Conservation (phyloP, 2,113 vertebrate species). For the Ptilonorhynchus violaceus region DNA sequence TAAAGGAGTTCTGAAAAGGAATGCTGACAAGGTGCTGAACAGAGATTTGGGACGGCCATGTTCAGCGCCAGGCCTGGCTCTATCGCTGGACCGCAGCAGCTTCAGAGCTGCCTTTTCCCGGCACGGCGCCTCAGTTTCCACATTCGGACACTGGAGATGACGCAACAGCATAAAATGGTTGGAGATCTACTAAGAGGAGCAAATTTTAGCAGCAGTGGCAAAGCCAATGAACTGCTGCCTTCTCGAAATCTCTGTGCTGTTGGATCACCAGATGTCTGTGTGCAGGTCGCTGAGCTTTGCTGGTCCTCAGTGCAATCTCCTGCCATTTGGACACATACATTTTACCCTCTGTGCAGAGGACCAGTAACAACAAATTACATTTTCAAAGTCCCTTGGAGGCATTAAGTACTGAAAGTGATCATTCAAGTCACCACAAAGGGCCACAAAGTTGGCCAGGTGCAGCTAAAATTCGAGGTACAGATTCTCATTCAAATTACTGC, state of each 20-base stretch:
- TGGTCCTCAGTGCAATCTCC: background rate
- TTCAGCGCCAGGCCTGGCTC: background rate
- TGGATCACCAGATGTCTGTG: background rate
- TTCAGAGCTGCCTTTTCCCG: background rate
- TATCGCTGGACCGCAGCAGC: rapidly evolving
- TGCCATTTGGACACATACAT: background rate
- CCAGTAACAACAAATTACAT: background rate
- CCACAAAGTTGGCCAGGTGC: background rate
- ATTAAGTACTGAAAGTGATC: background rate
- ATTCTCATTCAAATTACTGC: background rate
- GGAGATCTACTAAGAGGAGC: background rate
- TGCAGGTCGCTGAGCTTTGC: background rate
- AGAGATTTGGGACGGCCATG: background rate
- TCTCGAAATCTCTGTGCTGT: background rate
- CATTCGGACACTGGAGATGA: background rate
- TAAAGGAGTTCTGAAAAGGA: background rate
- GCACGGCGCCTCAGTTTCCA: background rate
- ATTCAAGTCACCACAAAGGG: background rate
- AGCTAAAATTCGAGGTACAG: background rate
- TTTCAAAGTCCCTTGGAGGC: background rate
- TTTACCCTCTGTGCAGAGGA: background rate
- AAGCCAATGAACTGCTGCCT: background rate
- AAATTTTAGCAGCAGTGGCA: background rate
- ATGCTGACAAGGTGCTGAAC: background rate
- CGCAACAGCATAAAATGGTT: background rate